phyloP scores from a whole-genome alignment of 1,140 invertebrate species.

The Ceratoteleas bidentatus region DNA sequence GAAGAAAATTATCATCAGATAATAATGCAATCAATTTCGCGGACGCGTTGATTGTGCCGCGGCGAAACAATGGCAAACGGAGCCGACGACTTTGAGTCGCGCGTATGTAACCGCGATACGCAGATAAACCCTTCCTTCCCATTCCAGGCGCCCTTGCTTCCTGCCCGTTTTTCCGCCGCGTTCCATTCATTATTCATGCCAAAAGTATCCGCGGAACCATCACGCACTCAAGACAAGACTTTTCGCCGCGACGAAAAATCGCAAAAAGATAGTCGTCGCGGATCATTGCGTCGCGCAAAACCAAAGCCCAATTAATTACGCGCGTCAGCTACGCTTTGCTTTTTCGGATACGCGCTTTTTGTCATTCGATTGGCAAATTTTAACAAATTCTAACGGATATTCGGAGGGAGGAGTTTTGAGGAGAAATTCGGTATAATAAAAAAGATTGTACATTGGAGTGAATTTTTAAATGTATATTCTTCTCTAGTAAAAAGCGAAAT shows the following conservation, averaged over 20 bases:
- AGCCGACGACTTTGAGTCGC: slow-evolving; percentile 21
- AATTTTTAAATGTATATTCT: too few relatives aligned
- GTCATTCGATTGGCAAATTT: not conserved
- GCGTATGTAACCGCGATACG: slow-evolving; percentile 41
- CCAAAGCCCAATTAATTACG: slow-evolving; percentile 8
- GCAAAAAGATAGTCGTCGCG: slow-evolving; percentile 2
- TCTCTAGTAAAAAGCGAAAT: too few relatives aligned
- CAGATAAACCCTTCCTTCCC: slow-evolving; percentile 47
- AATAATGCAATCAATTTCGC: slow-evolving; percentile 55
- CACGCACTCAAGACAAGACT: slow-evolving; percentile 8
- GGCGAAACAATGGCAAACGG: slow-evolving; percentile 43
- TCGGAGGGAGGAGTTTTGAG: not conserved
- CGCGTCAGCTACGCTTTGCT: not conserved
- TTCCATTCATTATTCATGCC: slow-evolving; percentile 32
- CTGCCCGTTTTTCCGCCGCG: slow-evolving; percentile 35
- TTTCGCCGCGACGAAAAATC: not conserved
- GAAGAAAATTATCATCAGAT: slow-evolving; percentile 56
- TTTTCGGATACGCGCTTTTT: not conserved
- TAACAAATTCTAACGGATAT: not conserved
- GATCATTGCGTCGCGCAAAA: slow-evolving; percentile 1
- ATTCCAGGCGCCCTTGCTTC: slow-evolving; percentile 19
- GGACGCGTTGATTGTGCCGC: slow-evolving; percentile 43
- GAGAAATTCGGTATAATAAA: too few relatives aligned
- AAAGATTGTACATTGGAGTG: too few relatives aligned
- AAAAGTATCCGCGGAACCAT: slow-evolving; percentile 22